A percentile compares a stretch with the other conserved stretches of the same genome.
These are phyloP conservation scores for Dynastes grantii DNA, from an alignment of 2,888 invertebrate genomes.

Conservation along the genomic window DNA sequence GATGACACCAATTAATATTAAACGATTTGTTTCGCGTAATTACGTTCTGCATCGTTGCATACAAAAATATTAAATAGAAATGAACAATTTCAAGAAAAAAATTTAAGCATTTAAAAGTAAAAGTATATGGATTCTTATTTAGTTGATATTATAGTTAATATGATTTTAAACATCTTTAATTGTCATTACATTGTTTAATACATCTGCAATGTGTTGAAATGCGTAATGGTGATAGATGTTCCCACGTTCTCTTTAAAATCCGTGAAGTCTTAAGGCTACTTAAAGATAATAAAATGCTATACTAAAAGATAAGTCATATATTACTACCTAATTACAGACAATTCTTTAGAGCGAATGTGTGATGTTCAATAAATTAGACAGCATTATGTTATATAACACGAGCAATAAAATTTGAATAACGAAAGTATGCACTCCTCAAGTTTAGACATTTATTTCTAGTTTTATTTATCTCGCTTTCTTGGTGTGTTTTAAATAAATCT, in stretches of 20 bases:
- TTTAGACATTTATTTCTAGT: constrained; percentile 1
- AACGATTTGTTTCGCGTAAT: not conserved
- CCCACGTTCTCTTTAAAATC: constrained; percentile 43
- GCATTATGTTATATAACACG: constrained; percentile 30
- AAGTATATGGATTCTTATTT: not conserved
- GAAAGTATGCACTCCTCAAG: constrained; percentile 23
- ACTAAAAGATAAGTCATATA: constrained; percentile 26
- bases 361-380: constrained; percentile 41
- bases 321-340: constrained; percentile 30
- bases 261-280: constrained; percentile 29
- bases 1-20: not conserved
- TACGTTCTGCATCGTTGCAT: not conserved
- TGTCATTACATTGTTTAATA: constrained; percentile 27
- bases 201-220: not conserved
- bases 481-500: constrained; percentile 1
- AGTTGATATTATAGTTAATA: not conserved
- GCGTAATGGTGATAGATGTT: constrained; percentile 28
- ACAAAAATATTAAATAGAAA: not conserved
- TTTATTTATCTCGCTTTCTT: constrained; percentile 16
- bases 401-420: constrained; percentile 40
- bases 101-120: not conserved
- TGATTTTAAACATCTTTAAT: constrained; percentile 23
- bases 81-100: not conserved
- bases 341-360: constrained; percentile 14
- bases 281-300: constrained; percentile 40